These are phyloP conservation scores for Ceratothoa steindachneri DNA, from an alignment of 2,888 invertebrate genomes.

Conservation along the genomic window DNA sequence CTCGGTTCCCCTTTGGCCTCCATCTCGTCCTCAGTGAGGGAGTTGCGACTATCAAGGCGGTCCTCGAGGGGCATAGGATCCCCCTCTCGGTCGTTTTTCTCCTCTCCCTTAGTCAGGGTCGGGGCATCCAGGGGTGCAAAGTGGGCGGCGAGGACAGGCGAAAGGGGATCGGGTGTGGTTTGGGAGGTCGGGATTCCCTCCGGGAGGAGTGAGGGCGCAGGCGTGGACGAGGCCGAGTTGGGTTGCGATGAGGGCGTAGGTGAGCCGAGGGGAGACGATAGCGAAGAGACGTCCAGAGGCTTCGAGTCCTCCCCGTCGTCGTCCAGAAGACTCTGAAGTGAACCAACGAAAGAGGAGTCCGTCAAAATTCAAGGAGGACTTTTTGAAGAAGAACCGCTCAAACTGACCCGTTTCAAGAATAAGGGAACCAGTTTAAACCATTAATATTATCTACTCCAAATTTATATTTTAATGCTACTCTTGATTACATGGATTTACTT, in stretches of 20 bases:
- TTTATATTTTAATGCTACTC: too few relatives aligned
- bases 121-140: neutral
- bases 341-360: too few relatives aligned
- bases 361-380: too few relatives aligned
- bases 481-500: too few relatives aligned
- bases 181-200: neutral
- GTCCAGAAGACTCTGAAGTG: neutral
- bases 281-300: slow-evolving; percentile 2
- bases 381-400: too few relatives aligned
- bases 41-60: neutral
- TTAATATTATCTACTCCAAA: too few relatives aligned
- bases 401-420: too few relatives aligned
- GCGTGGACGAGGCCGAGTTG: neutral
- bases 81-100: neutral
- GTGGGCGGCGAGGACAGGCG: neutral
- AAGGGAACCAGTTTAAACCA: too few relatives aligned
- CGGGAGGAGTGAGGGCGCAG: neutral
- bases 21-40: neutral
- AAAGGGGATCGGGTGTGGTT: neutral
- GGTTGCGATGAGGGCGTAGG: slow-evolving; percentile 11
- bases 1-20: neutral
- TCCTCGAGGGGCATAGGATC: neutral
- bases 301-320: neutral
- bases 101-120: neutral
- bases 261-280: slow-evolving; percentile 5